Evolutionary conservation across 2,113 vertebrate species (phyloP).

Genomic region (Perccottus glenii): DNA sequence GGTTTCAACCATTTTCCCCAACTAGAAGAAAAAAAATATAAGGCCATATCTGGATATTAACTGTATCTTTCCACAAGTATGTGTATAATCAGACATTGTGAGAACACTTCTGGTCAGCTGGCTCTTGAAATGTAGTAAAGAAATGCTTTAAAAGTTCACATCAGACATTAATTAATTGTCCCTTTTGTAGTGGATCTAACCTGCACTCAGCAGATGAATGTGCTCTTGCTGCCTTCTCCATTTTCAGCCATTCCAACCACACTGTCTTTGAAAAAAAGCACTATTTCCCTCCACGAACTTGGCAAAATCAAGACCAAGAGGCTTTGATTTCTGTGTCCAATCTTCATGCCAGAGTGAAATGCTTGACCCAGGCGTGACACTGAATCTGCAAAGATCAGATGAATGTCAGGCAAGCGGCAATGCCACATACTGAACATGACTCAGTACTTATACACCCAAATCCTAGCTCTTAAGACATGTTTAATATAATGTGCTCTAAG

Average conservation of each 20-base stretch:
- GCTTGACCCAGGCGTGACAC: constrained; percentile 8
- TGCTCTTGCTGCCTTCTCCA: constrained; percentile 9
- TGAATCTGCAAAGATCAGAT: constrained; percentile 14
- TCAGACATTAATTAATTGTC: constrained; percentile 9
- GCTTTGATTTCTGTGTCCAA: constrained; percentile 19
- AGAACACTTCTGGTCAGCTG: neutral
- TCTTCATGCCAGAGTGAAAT: constrained; percentile 32
- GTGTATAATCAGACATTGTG: too few species aligned
- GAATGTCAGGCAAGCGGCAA: constrained; percentile 22
- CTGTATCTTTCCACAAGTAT: neutral
- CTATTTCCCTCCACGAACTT: constrained; percentile 8
- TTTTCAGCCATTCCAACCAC: constrained; percentile 14
- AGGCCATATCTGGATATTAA: too few species aligned
- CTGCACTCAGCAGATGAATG: neutral
- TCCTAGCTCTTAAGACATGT: constrained; percentile 11
- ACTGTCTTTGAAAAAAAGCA: constrained; percentile 9
- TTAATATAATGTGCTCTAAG: neutral
- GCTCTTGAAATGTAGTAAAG: neutral
- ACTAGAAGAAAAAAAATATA: too few species aligned
- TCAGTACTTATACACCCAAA: neutral
- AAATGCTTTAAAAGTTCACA: neutral
- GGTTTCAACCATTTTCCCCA: too few species aligned
- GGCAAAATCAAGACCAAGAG: constrained; percentile 11
- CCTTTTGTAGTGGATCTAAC: constrained; percentile 9
- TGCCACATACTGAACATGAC: neutral